A percentile compares a stretch with the other conserved stretches of the same genome.
Conservation (phyloP, 2,797 vertebrate species). For the Pangasius macronema region DNA sequence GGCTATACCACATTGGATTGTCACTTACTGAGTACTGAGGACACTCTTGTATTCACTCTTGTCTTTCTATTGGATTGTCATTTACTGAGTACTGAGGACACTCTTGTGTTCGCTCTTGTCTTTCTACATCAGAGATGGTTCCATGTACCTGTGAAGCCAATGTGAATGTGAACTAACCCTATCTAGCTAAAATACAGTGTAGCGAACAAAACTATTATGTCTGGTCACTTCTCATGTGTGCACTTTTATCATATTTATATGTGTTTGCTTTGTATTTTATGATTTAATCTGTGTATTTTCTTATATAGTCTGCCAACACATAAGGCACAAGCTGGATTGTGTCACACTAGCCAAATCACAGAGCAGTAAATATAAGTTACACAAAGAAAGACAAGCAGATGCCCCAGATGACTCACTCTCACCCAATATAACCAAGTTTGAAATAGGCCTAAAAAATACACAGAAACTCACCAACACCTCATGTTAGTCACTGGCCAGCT, state of each 20-base stretch:
- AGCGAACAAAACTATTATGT: background rate
- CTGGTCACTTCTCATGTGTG: background rate
- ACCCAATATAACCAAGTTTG: constrained; percentile 14
- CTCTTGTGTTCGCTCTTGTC: background rate
- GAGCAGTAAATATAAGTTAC: background rate
- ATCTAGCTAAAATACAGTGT: background rate
- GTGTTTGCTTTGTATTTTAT: background rate
- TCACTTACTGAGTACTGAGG: background rate
- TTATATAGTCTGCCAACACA: background rate
- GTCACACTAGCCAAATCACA: constrained; percentile 1
- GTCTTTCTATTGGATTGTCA: constrained; percentile 5
- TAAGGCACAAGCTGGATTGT: background rate
- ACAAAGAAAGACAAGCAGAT: background rate
- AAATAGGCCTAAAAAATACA: background rate
- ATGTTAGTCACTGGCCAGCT: background rate
- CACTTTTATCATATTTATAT: too few species aligned
- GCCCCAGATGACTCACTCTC: constrained; percentile 8
- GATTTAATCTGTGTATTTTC: background rate
- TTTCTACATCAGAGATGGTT: background rate
- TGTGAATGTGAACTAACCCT: background rate
- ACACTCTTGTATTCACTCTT: background rate
- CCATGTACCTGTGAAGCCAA: background rate
- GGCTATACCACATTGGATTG: background rate
- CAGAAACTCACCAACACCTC: background rate
- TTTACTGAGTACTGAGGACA: background rate